Evolutionary conservation across 2,113 vertebrate species (phyloP).

Genomic region (Nerophis lumbriciformis): DNA sequence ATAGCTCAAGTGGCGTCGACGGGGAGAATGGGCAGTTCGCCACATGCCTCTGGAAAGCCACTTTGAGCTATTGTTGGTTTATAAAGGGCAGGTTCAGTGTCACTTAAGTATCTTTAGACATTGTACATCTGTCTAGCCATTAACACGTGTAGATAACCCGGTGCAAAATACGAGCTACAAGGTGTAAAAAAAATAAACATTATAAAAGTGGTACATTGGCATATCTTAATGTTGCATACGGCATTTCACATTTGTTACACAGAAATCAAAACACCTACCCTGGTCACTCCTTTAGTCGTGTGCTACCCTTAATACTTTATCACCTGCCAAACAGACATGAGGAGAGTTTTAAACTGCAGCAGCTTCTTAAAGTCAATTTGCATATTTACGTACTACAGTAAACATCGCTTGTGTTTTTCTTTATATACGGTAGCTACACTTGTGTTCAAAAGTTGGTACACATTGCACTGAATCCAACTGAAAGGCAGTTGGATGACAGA

Average conservation of each 20-base stretch:
- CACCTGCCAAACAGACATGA: background rate
- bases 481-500: no score
- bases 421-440: no score
- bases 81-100: conserved; percentile 45
- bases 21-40: conserved; percentile 41
- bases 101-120: conserved; percentile 26
- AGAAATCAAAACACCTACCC: background rate
- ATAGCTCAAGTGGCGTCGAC: conserved; percentile 34
- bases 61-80: conserved; percentile 38
- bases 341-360: background rate
- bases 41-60: conserved; percentile 32
- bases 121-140: conserved; percentile 11
- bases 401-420: no score
- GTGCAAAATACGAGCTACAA: background rate
- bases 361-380: background rate
- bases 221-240: conserved; percentile 5
- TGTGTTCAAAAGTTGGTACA: no score
- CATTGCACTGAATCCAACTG: no score
- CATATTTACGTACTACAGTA: background rate
- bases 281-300: background rate
- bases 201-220: background rate
- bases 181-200: background rate
- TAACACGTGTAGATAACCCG: background rate
- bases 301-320: conserved; percentile 6
- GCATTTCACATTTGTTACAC: background rate